Evolutionary conservation across 2,797 vertebrate genomes (phyloP), one percentile per base, ranked within the genome.

Genomic region (Sparus aurata): DNA sequence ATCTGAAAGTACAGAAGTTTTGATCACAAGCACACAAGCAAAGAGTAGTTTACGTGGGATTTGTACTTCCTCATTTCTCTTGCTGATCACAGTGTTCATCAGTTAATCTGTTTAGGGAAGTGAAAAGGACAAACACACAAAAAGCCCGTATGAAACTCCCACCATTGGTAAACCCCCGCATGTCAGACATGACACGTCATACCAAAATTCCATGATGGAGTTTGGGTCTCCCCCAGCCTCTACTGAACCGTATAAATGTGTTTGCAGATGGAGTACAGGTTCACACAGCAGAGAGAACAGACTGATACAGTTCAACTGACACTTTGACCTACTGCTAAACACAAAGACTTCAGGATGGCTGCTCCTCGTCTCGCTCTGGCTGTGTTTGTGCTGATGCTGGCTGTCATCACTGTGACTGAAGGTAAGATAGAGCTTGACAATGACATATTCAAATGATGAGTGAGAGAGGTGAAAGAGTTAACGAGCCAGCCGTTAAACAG

Each of bases 321-420:
- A 79, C 34, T 30, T 54, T 47, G 5, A 64, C 15, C 12, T 0
- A 10, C 59, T 30, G 4, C 53, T 27, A 20, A 20, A n/a, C n/a
- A 68, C 52, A 16, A 5, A 0, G 27, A 3, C 22, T 10, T 61
- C 70, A 86, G 67, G 20, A 95, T 95, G 94, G 75, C 92, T n/a
- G 55, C 92, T 71, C 43, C 82, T 83, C 95, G 94, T 70, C 69
- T 94, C 25, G 18, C 77, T 72, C 77, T 94, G 82, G 73, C 89
- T 10, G 73, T 82, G 55, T 3, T 92, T 2, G 83, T 91, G 30
- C 60, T 95, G 77, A 43, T 94, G 78, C 74, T 95, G 61, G 88
- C 88, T 3, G 79, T 67, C 38, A 50, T 90, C 47, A 12, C 81
- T 5, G 25, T 95, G 60, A 92, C 83, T 73, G 90, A 95, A 90